These are phyloP conservation scores for Druon quercuslanigerum DNA, from an alignment of 1,140 invertebrate species.

Conservation along the genomic window DNA sequence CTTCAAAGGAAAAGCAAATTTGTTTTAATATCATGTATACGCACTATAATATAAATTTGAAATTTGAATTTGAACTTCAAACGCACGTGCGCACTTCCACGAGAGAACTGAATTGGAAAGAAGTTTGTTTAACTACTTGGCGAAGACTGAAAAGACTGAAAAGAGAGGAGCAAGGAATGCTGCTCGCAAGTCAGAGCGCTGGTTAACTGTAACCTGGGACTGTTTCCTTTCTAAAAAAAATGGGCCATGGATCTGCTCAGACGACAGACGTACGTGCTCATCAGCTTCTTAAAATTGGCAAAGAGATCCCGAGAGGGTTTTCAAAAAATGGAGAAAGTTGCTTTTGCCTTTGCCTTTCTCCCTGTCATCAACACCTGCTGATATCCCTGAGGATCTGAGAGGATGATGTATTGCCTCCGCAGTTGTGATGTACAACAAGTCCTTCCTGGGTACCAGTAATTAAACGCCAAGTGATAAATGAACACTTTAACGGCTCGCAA, in stretches of 20 bases:
- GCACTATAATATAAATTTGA: neutral
- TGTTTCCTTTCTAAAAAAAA: conserved; percentile 66
- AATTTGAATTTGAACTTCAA: neutral
- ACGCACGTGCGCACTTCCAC: conserved; percentile 13
- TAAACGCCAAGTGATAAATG: conserved; percentile 14
- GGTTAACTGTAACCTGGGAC: conserved; percentile 63
- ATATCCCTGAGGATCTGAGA: neutral
- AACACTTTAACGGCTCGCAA: neutral
- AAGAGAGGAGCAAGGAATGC: conserved; percentile 46
- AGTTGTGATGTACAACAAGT: neutral
- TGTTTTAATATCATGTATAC: too few species aligned
- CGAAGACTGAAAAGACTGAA: neutral
- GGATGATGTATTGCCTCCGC: neutral
- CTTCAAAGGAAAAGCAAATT: too few species aligned
- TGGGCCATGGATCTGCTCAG: conserved; percentile 53
- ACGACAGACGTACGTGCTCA: conserved; percentile 23
- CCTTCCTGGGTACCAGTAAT: neutral
- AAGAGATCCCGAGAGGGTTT: conserved; percentile 3
- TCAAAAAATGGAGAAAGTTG: conserved; percentile 28
- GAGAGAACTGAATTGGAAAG: conserved; percentile 24
- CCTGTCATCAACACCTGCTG: conserved; percentile 20
- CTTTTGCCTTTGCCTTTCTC: conserved; percentile 22
- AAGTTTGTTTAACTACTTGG: conserved; percentile 17
- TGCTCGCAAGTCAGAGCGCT: conserved; percentile 51
- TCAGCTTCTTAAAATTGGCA: conserved; percentile 11